A percentile compares a stretch with the other conserved stretches of the same genome.
Evolutionary conservation across 92 coral and sea anemone genomes (phyloP).

Genomic region (Virgularia gustaviana): DNA sequence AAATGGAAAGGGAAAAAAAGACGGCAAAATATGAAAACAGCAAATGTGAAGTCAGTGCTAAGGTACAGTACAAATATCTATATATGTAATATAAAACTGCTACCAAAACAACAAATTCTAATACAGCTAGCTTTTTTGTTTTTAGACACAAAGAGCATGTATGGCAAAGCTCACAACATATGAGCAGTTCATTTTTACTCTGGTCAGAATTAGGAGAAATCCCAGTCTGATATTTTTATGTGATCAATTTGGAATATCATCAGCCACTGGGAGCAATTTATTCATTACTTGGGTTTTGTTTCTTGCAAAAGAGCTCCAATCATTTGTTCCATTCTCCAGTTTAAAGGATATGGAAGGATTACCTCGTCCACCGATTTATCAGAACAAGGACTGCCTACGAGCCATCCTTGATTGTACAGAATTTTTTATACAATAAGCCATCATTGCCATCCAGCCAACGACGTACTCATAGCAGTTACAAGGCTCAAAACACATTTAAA

Average conservation of each 20-base stretch:
- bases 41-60: background rate
- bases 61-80: too few species aligned
- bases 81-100: too few species aligned
- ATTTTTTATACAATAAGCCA: constrained; percentile 59
- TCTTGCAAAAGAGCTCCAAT: constrained; percentile 41
- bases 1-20: constrained; percentile 2
- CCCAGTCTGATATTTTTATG: constrained; percentile 66
- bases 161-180: constrained; percentile 24
- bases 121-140: too few species aligned
- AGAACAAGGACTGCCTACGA: constrained; percentile 40
- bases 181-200: constrained; percentile 48
- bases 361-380: constrained; percentile 32
- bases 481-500: constrained; percentile 51
- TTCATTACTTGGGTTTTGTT: constrained; percentile 59
- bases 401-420: constrained; percentile 62
- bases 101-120: too few species aligned
- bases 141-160: too few species aligned
- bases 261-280: constrained; percentile 57
- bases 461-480: constrained; percentile 56
- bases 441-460: constrained; percentile 53
- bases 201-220: constrained; percentile 55
- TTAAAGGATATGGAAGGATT: constrained; percentile 34
- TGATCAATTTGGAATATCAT: constrained; percentile 57
- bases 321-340: constrained; percentile 52
- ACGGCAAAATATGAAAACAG: constrained; percentile 9